Base-by-base conservation (phyloP, 2,797 vertebrate species). In the Potorous gilbertii region DNA sequence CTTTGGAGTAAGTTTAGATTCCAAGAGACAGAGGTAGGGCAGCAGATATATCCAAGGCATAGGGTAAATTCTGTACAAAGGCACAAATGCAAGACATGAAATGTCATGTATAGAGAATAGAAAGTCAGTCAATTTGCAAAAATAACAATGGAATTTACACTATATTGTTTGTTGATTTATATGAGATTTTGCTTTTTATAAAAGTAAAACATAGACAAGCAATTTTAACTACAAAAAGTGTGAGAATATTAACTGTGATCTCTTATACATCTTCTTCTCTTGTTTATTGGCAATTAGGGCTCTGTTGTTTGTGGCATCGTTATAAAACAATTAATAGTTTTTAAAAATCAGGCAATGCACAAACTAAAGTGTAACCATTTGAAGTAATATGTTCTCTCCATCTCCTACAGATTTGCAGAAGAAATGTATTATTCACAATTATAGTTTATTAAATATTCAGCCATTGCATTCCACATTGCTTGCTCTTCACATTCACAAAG, bases 401-500 rank as follows among this genome's bases (percentile, higher is more conserved):
- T 24, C n/a, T 52, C 92, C 93, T 96, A 56, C 92, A 56, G 55
- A 92, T 96, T 94, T 97, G n/a, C 55, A 95, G 94, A 93, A 97
- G 91, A 94, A 57, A 46, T 57, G 13, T 1, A 90, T 91, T 97
- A 93, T 92, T 62, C 94, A 91, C 92, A 91, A 92, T 62, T 91
- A 90, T 87, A 91, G 29, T 59, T 97, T 97, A 95, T 93, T 93
- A 95, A 97, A 93, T 81, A 34, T 95, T 97, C n/a, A 96, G 66
- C 40, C 94, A 92, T 92, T 96, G 93, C 40, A 94, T 94, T 92
- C 97, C 96, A 96, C 92, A 92, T 55, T 93, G 54, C 55, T 74
- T 95, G 62, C 57, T 97, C 57, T 96, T 46, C 92, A 95, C 89
- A 92, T 94, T 97, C 91, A 81, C 31, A 89, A 18, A 91, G 46